These are phyloP conservation scores for Brachyptera putata DNA, from an alignment of 2,888 invertebrate genomes.

Conservation along the genomic window DNA sequence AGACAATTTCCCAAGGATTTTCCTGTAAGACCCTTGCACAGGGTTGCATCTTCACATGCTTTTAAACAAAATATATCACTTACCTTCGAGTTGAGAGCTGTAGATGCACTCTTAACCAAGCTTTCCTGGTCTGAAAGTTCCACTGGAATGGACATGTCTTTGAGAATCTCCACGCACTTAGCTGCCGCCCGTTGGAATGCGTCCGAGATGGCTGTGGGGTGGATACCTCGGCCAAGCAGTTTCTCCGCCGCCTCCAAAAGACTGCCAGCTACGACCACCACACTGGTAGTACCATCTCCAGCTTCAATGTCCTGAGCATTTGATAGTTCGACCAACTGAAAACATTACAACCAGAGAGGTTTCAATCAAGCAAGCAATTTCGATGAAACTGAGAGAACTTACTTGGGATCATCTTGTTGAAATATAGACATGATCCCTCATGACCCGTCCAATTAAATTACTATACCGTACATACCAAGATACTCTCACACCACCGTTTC, in stretches of 20 bases:
- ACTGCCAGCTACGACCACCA: slow-evolving; percentile 95
- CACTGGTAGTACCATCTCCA: slow-evolving; percentile 98
- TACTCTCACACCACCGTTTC: no score
- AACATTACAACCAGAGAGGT: no score
- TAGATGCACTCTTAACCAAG: slow-evolving; percentile 91
- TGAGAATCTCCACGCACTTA: slow-evolving; percentile 73
- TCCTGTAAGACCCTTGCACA: no score
- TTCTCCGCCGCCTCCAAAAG: slow-evolving; percentile 92
- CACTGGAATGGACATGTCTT: slow-evolving; percentile 78
- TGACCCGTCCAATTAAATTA: no score
- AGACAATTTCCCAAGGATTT: no score
- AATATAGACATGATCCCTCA: no score
- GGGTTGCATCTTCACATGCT: no score
- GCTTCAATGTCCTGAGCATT: slow-evolving; percentile 99
- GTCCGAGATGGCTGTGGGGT: slow-evolving; percentile 96
- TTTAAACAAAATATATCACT: no score
- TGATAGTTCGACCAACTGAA: slow-evolving; percentile 93
- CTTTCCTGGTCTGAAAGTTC: slow-evolving; percentile 82
- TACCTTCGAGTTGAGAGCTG: slow-evolving; percentile 93
- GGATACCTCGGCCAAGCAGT: slow-evolving; percentile 88
- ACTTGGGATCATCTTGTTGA: no score
- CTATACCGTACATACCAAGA: no score
- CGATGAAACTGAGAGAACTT: background rate
- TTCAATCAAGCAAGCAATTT: no score
- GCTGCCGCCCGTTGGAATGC: slow-evolving; percentile 86